A percentile compares a stretch with the other conserved stretches of the same genome.
Evolutionary conservation across 1,140 invertebrate genomes (phyloP).

Genomic region (Drosophila pachea): DNA sequence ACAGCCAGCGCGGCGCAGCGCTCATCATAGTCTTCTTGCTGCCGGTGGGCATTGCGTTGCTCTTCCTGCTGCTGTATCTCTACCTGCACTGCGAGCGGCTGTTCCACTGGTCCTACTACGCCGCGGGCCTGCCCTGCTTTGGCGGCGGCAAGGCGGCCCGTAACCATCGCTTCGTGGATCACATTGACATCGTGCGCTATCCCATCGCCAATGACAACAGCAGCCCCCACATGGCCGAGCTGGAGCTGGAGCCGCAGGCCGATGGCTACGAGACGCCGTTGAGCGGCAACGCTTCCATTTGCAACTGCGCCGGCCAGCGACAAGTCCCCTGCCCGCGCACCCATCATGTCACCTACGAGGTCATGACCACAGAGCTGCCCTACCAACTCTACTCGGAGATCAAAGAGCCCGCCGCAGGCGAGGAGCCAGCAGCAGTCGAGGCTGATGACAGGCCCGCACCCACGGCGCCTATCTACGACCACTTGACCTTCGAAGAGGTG

Average conservation of each 20-base stretch:
- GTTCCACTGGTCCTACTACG: conserved; percentile 72
- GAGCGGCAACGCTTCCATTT: conserved; percentile 59
- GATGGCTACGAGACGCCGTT: conserved; percentile 74
- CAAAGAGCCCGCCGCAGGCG: conserved; percentile 40
- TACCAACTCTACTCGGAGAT: conserved; percentile 72
- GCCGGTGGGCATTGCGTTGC: conserved; percentile 65
- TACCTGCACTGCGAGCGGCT: conserved; percentile 73
- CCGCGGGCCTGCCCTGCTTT: conserved; percentile 49
- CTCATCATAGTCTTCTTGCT: conserved; percentile 74
- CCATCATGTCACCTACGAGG: conserved; percentile 71
- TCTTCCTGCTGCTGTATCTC: conserved; percentile 69
- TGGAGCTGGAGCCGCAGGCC: conserved; percentile 32
- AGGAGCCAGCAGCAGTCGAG: neutral
- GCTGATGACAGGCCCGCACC: neutral
- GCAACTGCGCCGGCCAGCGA: conserved; percentile 57
- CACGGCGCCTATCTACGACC: conserved; percentile 62
- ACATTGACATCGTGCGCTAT: conserved; percentile 72
- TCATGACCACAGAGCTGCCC: conserved; percentile 53
- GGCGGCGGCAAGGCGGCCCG: conserved; percentile 36
- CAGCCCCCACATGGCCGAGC: conserved; percentile 2
- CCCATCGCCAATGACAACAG: conserved; percentile 54
- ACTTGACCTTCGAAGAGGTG: conserved; percentile 47
- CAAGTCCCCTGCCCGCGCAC: conserved; percentile 51
- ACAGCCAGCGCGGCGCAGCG: conserved; percentile 63
- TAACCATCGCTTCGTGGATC: conserved; percentile 54